Conservation (phyloP, 2,888 invertebrate genomes). For the Drosophila limbata region DNA sequence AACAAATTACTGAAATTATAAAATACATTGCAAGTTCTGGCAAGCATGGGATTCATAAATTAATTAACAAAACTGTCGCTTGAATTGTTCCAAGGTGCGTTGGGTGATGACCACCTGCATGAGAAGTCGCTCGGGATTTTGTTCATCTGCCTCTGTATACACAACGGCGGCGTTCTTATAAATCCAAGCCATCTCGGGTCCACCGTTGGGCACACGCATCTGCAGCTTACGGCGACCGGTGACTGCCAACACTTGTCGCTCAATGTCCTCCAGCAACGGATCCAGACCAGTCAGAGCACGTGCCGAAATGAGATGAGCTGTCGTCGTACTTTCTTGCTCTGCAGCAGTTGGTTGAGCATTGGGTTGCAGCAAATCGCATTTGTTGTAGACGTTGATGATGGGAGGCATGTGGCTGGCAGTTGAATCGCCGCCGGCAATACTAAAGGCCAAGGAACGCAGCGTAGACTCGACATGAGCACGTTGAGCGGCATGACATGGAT, state of each 20-base stretch:
- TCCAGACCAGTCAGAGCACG: slow-evolving; percentile 84
- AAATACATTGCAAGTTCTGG: neutral
- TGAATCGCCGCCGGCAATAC: slow-evolving; percentile 64
- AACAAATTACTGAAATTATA: neutral
- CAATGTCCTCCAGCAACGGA: slow-evolving; percentile 79
- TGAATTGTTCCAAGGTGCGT: slow-evolving; percentile 87
- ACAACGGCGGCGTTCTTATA: slow-evolving; percentile 88
- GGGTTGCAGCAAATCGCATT: slow-evolving; percentile 87
- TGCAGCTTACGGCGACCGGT: slow-evolving; percentile 86
- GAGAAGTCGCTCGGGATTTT: slow-evolving; percentile 86
- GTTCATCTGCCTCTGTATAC: slow-evolving; percentile 85
- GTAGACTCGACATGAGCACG: slow-evolving; percentile 89
- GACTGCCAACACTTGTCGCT: slow-evolving; percentile 85
- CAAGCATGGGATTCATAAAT: neutral
- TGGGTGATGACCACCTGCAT: slow-evolving; percentile 87
- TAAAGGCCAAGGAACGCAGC: slow-evolving; percentile 86
- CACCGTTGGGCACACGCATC: slow-evolving; percentile 87
- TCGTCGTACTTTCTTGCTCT: slow-evolving; percentile 60
- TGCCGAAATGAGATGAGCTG: slow-evolving; percentile 85
- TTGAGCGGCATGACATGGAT: slow-evolving; percentile 90
- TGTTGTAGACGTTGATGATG: slow-evolving; percentile 91
- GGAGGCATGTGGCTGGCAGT: slow-evolving; percentile 69
- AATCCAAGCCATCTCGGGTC: slow-evolving; percentile 88
- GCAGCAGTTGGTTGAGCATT: neutral
- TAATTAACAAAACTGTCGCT: slow-evolving; percentile 78